A percentile compares a stretch with the other conserved stretches of the same genome.
Conservation (phyloP, 2,797 vertebrate species). For the Chaetodon trifasciatus region DNA sequence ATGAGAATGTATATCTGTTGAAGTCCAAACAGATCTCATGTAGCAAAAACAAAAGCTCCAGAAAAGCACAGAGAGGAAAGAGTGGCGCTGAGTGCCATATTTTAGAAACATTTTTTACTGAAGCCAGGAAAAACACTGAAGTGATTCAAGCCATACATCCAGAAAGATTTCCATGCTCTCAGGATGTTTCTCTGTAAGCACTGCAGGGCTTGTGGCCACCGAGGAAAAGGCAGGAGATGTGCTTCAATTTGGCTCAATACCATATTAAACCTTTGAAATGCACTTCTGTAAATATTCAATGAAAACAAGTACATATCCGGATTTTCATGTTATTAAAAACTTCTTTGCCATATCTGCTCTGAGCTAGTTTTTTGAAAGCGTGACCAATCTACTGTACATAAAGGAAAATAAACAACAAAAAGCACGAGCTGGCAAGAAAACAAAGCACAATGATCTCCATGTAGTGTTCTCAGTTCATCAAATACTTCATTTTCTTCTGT, state of each 20-base stretch:
- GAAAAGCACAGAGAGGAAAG: slow-evolving; percentile 50
- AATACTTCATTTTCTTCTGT: slow-evolving; percentile 26
- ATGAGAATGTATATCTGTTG: slow-evolving; percentile 46
- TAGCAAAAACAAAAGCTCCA: slow-evolving; percentile 16
- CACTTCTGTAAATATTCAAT: slow-evolving; percentile 55
- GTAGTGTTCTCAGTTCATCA: slow-evolving; percentile 31
- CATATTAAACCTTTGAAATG: slow-evolving; percentile 64
- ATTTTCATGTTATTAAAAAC: slow-evolving; percentile 60
- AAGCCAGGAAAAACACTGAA: slow-evolving; percentile 71
- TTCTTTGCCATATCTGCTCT: slow-evolving; percentile 39
- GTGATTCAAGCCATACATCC: slow-evolving; percentile 70
- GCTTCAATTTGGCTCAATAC: slow-evolving; percentile 57
- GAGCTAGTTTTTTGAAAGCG: slow-evolving; percentile 24
- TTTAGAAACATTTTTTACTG: slow-evolving; percentile 57
- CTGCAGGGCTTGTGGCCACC: slow-evolving; percentile 52
- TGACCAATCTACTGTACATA: slow-evolving; percentile 27
- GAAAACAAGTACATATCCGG: slow-evolving; percentile 34
- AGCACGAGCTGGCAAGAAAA: slow-evolving; percentile 35
- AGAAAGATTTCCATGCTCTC: slow-evolving; percentile 74
- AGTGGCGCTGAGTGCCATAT: slow-evolving; percentile 45
- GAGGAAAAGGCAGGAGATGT: slow-evolving; percentile 51
- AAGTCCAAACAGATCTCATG: slow-evolving; percentile 52
- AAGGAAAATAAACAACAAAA: slow-evolving; percentile 37
- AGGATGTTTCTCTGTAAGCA: slow-evolving; percentile 66
- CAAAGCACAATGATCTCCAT: slow-evolving; percentile 21